Base-by-base conservation (phyloP, 2,113 vertebrate species). In the Acrocephalus kingi region DNA sequence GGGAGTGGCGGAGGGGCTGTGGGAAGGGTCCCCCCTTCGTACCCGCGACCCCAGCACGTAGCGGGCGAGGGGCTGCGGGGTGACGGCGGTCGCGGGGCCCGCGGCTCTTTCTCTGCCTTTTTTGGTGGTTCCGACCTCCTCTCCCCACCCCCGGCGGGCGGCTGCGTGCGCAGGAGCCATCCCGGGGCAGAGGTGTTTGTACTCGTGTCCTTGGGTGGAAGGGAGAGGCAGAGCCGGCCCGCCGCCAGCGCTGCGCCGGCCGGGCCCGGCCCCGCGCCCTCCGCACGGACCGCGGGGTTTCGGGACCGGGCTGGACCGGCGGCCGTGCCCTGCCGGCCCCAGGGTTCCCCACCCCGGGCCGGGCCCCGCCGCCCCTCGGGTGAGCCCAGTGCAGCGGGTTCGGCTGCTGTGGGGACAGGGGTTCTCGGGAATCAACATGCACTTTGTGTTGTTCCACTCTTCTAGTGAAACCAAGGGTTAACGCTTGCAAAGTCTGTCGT, bases 161-260 rank as follows among this genome's bases (percentile, higher is more conserved):
- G 87, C 82, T 92, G 92, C 89, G 90, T 94, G 94, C 94, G 94
- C 90, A 90, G 89, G 90, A 94, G 92, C 92, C 86, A 54, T 77
- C 86, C 90, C 83, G 22, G 92, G 95, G 90, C 90, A 90, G 90
- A 85, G 95, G 90, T 87, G 95, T 90, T 94, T 90, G 94, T 90
- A 82, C 77, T 90, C 89, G 92, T 90, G 94, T 92, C 92, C 94
- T 95, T 95, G 94, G 87, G 68, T 88, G 75, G 84, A 91, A 91
- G 91, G 87, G 74, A 87, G 87, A 78, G 82, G 90, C 89, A 8
- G 79, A 13, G 43, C 37, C 55, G 76, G 85, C 64, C 76, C 64
- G 18, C 15, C 23, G 79, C 88, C 89, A 80, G 89, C 79, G 68
- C 67, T 41, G 25, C 35, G 23, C 46, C 63, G 46, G 51, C 56